A percentile compares a stretch with the other conserved stretches of the same genome.
phyloP scores from a whole-genome alignment of 2,888 invertebrate genomes.

The Ennomos erosarius region DNA sequence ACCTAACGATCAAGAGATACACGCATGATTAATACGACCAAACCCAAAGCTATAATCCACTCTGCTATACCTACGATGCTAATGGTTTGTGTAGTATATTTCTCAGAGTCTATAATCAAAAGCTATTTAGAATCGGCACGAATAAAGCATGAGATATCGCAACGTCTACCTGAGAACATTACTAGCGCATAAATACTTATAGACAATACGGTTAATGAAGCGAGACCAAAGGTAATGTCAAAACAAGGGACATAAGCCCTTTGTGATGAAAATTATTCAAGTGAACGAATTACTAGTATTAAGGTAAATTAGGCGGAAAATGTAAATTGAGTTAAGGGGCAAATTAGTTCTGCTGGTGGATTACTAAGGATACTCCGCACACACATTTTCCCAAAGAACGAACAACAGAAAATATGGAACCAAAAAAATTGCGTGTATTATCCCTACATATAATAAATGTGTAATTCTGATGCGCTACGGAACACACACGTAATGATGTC shows the following conservation, averaged over 20 bases:
- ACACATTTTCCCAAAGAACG: too few species aligned
- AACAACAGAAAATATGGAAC: too few species aligned
- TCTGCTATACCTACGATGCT: constrained; percentile 16
- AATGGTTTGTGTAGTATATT: constrained; percentile 23
- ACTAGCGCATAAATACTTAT: constrained; percentile 33
- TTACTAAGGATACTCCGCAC: too few species aligned
- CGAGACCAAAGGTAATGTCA: constrained; percentile 30
- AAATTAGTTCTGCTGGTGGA: too few species aligned
- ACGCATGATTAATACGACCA: constrained; percentile 23
- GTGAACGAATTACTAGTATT: constrained; percentile 4
- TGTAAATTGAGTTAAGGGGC: too few species aligned
- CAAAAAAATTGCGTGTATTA: too few species aligned
- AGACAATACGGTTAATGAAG: constrained; percentile 40
- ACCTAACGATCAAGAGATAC: constrained; percentile 15
- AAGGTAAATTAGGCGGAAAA: too few species aligned
- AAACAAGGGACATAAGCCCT: constrained; percentile 30
- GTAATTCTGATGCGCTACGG: too few species aligned
- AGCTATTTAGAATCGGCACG: constrained; percentile 31
- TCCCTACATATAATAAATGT: too few species aligned
- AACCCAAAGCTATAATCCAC: constrained; percentile 20
- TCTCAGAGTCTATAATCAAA: constrained; percentile 28
- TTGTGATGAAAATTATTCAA: constrained; percentile 32
- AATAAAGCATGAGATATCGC: constrained; percentile 19
- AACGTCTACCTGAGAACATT: constrained; percentile 20
- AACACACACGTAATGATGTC: too few species aligned